These are phyloP conservation scores for Ranitomeya imitator DNA, from an alignment of 2,113 vertebrate species.

Conservation along the genomic window DNA sequence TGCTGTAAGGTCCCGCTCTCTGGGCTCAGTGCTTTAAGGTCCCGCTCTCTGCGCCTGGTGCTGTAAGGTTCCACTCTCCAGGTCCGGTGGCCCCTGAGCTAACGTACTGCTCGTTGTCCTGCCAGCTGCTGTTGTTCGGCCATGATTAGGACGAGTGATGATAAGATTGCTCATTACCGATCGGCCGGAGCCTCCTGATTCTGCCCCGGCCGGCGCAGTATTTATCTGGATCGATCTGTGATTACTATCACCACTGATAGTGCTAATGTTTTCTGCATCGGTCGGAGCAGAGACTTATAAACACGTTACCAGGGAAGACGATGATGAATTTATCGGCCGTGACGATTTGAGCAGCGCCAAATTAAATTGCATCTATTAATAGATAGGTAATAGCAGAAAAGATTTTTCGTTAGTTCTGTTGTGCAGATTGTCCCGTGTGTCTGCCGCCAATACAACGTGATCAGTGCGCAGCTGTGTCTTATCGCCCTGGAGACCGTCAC, in stretches of 20 bases:
- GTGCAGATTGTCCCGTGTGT: not conserved
- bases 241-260: conserved; percentile 24
- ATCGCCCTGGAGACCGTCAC: conserved; percentile 8
- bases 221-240: conserved; percentile 26
- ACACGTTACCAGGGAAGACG: conserved; percentile 3
- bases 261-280: conserved; percentile 31
- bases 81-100: not conserved
- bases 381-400: conserved; percentile 30
- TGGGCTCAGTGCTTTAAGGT: too few relatives aligned
- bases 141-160: not conserved
- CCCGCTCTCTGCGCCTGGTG: too few relatives aligned
- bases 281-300: conserved; percentile 1
- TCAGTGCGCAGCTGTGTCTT: conserved; percentile 7
- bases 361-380: conserved; percentile 34
- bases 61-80: too few relatives aligned
- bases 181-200: not conserved
- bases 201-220: not conserved
- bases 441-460: not conserved
- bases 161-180: not conserved
- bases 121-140: not conserved
- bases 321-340: not conserved
- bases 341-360: conserved; percentile 24
- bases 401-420: conserved; percentile 15
- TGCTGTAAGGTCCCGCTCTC: too few relatives aligned
- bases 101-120: not conserved